Conservation (phyloP, 1,140 invertebrate genomes). For the Pissodes strobi region DNA sequence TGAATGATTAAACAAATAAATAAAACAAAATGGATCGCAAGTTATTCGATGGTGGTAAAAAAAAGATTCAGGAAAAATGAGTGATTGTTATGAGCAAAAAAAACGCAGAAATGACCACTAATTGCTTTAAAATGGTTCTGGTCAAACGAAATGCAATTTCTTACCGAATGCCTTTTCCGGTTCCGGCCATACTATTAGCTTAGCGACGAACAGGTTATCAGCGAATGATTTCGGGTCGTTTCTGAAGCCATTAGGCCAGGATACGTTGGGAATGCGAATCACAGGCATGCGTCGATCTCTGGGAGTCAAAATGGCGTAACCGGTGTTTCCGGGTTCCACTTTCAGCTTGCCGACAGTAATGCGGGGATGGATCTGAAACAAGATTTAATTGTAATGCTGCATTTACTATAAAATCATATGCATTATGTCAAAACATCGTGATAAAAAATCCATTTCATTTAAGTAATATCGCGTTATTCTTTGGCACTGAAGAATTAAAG, state of each 20-base stretch:
- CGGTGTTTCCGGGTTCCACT: conserved; percentile 61
- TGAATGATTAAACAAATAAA: too few relatives aligned
- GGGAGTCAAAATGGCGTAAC: conserved; percentile 68
- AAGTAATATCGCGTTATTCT: too few relatives aligned
- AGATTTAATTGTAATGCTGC: neutral
- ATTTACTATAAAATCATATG: too few relatives aligned
- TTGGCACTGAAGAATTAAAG: too few relatives aligned
- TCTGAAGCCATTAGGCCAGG: conserved; percentile 66
- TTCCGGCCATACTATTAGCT: conserved; percentile 70
- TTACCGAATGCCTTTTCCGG: conserved; percentile 64
- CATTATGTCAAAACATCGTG: too few relatives aligned
- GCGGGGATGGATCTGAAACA: conserved; percentile 63
- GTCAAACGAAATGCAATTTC: too few relatives aligned
- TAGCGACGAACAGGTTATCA: conserved; percentile 69
- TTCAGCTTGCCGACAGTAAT: conserved; percentile 69
- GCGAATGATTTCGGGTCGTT: conserved; percentile 61
- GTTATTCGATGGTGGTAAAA: too few relatives aligned
- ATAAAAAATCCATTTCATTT: too few relatives aligned
- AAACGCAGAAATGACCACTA: neutral
- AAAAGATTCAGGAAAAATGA: too few relatives aligned
- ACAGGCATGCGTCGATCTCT: conserved; percentile 74
- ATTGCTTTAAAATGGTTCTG: neutral
- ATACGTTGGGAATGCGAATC: conserved; percentile 66
- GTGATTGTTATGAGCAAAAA: neutral
- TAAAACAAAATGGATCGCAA: too few relatives aligned